Evolutionary conservation across 2,797 vertebrate genomes (phyloP).

Genomic region (Lates japonicus): DNA sequence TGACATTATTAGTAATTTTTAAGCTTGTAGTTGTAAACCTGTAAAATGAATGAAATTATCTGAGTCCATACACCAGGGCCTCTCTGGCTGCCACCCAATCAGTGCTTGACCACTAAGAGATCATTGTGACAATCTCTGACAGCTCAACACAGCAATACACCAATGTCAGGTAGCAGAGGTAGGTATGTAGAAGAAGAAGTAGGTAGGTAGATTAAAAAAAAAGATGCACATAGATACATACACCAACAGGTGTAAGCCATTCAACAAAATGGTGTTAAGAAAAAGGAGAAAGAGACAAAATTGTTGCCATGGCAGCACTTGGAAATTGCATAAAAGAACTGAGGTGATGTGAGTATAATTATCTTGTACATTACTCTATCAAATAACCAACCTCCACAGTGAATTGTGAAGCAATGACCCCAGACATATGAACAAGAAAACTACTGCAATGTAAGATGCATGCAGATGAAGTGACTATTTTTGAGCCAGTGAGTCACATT

Average conservation of each 20-base stretch:
- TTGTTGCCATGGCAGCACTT: slow-evolving; percentile 60
- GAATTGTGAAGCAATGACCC: background rate
- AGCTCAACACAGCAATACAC: background rate
- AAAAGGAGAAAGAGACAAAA: background rate
- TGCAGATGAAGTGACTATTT: slow-evolving; percentile 10
- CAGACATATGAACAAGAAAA: background rate
- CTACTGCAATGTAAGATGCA: background rate
- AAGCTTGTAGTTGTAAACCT: background rate
- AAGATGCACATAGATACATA: background rate
- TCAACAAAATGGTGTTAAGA: background rate
- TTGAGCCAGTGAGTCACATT: slow-evolving; percentile 15
- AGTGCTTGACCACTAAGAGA: slow-evolving; percentile 42
- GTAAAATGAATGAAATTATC: background rate
- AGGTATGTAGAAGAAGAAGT: no score
- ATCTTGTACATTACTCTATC: slow-evolving; percentile 12
- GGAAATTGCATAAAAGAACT: slow-evolving; percentile 24
- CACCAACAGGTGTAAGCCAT: background rate
- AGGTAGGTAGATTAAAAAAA: no score
- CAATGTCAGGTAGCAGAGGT: background rate
- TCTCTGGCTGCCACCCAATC: slow-evolving; percentile 26
- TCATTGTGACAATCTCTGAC: slow-evolving; percentile 24
- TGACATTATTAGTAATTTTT: no score
- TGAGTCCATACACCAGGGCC: background rate
- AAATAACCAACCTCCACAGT: background rate
- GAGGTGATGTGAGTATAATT: background rate